Evolutionary conservation across 2,113 vertebrate genomes (phyloP).

Genomic region (Scatophagus argus): DNA sequence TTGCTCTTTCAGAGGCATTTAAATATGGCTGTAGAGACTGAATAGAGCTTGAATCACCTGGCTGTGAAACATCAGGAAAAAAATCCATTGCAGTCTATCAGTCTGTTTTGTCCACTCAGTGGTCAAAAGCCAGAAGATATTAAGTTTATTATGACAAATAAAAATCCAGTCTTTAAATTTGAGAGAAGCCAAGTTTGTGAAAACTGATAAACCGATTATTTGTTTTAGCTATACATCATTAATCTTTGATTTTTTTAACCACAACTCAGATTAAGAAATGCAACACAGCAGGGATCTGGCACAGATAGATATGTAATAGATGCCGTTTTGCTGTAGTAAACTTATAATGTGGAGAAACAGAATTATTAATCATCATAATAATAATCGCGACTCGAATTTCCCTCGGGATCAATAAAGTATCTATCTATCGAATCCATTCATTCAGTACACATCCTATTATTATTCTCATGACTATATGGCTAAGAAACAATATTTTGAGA

Average conservation of each 20-base stretch:
- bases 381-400: no score
- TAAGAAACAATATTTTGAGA: not conserved
- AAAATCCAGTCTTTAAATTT: not conserved
- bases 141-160: not conserved
- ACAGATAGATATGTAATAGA: no score
- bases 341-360: no score
- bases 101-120: not conserved
- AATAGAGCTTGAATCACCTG: no score
- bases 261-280: not conserved
- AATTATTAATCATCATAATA: no score
- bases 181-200: not conserved
- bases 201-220: not conserved
- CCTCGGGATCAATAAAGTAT: no score
- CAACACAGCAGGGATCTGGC: no score
- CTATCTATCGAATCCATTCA: not conserved
- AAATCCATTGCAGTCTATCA: not conserved
- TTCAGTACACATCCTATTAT: not conserved
- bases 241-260: no score
- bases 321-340: no score
- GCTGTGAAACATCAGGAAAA: not conserved
- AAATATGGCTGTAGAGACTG: not conserved
- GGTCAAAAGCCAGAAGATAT: not conserved
- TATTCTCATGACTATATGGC: not conserved
- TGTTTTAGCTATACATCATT: not conserved
- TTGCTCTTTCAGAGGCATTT: not conserved